Evolutionary conservation across 2,888 invertebrate species (phyloP), one percentile per base, ranked within the genome.

Genomic region (Eristalinus sepulchralis): DNA sequence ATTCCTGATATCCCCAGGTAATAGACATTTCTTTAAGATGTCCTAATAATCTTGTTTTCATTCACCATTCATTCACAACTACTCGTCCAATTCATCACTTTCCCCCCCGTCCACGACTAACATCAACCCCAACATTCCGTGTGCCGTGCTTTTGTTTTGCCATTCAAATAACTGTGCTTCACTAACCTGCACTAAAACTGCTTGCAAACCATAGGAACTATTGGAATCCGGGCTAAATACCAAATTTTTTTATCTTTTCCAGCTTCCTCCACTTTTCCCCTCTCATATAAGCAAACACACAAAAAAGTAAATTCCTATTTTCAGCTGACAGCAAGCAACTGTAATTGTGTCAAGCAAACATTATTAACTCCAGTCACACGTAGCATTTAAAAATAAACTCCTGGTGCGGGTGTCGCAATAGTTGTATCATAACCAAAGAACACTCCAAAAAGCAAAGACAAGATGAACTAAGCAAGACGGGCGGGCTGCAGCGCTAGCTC

Each of bases 391-490:
- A 27, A 27, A 27, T 27, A 27, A 3, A 27, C 27, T 27, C 10
- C 5, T 86, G 86, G 86, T 86, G 86, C 83, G 53, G 85, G 85
- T 85, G 59, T 84, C 64, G 24, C 39, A 27, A 60, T 62, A 76
- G 10, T 68, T 73, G 72, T 82, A 66, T 59, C 55, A 62, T 78
- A 64, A 83, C 59, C 67, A 34, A 67, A 59, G 62, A 84, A 64
- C 63, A 71, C 60, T 47, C 55, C n/a, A 79, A 66, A 73, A 68
- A 57, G n/a, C 36, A 11, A 68, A 62, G 68, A 10, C 67, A 63
- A 75, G 8, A 67, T 39, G 31, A 67, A 11, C 62, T 63, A 24
- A 77, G 63, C 55, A 78, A 62, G 8, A 57, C 5, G 4, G 2
- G 3, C 9, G 10, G 8, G 9, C 10, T 9, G 10, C 20, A 27